These are phyloP conservation scores for Epinotia nisella DNA, from an alignment of 2,888 invertebrate genomes.

Conservation along the genomic window DNA sequence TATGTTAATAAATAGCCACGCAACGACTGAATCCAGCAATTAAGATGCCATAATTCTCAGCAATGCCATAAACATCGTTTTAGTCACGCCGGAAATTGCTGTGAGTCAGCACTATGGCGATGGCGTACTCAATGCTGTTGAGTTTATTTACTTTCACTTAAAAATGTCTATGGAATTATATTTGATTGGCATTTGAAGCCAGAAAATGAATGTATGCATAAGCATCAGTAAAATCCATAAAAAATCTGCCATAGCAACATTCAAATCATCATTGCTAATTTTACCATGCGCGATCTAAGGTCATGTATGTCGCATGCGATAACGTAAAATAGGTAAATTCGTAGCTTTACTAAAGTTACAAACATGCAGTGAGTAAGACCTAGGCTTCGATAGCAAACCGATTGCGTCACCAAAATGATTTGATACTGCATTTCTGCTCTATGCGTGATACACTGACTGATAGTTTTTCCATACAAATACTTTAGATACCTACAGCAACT, in stretches of 20 bases:
- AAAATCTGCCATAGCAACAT: background rate
- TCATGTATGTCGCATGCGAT: background rate
- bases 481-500: background rate
- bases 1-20: conserved; percentile 13
- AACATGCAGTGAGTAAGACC: conserved; percentile 11
- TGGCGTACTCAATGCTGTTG: conserved; percentile 3
- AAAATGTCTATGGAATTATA: conserved; percentile 9
- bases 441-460: conserved; percentile 41
- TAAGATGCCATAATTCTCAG: conserved; percentile 29
- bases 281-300: background rate
- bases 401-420: conserved; percentile 24
- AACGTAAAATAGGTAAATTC: background rate
- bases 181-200: conserved; percentile 17
- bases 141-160: conserved; percentile 36
- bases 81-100: conserved; percentile 35
- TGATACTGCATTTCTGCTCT: conserved; percentile 44
- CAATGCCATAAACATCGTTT: conserved; percentile 23
- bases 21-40: conserved; percentile 15
- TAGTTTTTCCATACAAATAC: background rate
- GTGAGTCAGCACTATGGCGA: conserved; percentile 25
- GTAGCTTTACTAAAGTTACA: background rate
- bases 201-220: conserved; percentile 6
- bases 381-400: conserved; percentile 8
- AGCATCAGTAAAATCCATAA: conserved; percentile 2
- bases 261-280: background rate